A percentile compares a stretch with the other conserved stretches of the same genome.
Evolutionary conservation across 2,113 vertebrate species (phyloP).

Genomic region (Toxotes chatareus): DNA sequence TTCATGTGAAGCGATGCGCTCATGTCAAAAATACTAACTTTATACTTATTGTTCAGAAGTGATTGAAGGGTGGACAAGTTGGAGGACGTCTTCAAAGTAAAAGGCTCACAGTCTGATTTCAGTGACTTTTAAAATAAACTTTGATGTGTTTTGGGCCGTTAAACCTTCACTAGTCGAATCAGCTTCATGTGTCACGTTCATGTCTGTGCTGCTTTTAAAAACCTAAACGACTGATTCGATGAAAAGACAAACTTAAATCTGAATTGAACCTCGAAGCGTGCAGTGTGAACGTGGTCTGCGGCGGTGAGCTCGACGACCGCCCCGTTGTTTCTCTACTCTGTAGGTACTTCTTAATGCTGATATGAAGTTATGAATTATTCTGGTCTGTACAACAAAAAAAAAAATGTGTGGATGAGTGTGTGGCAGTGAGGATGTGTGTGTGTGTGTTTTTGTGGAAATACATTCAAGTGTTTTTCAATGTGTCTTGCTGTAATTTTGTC

Average conservation of each 20-base stretch:
- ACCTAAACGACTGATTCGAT: neutral
- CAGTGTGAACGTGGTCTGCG: slow-evolving; percentile 41
- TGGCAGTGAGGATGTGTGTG: slow-evolving; percentile 9
- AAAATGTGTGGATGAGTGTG: slow-evolving; percentile 46
- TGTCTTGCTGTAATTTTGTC: slow-evolving; percentile 76
- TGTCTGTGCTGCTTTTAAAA: neutral
- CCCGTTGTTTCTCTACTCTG: slow-evolving; percentile 65
- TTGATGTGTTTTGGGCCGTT: neutral
- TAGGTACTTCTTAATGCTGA: slow-evolving; percentile 82
- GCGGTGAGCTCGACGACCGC: neutral
- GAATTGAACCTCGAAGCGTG: neutral
- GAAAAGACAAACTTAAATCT: neutral
- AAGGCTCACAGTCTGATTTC: neutral
- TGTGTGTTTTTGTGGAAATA: slow-evolving; percentile 26
- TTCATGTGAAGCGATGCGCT: neutral
- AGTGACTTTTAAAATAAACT: neutral
- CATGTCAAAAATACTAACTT: neutral
- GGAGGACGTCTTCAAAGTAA: neutral
- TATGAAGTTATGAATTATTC: slow-evolving; percentile 79
- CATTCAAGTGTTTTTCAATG: slow-evolving; percentile 57
- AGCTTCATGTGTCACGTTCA: neutral
- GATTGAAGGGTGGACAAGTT: too few species aligned
- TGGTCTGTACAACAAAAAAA: slow-evolving; percentile 70
- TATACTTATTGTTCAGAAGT: neutral
- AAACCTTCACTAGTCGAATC: neutral